Conservation (phyloP, 2,797 vertebrate species). For the Coccyzus lansbergi region DNA sequence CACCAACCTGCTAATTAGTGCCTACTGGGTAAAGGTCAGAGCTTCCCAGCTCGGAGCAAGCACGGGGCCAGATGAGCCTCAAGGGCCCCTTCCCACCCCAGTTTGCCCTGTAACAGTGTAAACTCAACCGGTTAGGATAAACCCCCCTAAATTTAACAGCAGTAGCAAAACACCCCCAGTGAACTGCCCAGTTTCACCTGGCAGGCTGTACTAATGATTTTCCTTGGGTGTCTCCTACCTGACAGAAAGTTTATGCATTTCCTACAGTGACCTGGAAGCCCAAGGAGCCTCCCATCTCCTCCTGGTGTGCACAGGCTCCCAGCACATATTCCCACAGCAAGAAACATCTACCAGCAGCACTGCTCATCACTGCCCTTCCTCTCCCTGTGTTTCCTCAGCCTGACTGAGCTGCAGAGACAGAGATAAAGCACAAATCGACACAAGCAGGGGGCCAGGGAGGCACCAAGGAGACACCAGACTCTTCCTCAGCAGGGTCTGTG, state of each 20-base stretch:
- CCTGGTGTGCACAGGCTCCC: background rate
- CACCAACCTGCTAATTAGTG: background rate
- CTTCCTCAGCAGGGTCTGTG: background rate
- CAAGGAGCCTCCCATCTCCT: background rate
- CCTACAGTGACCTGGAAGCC: background rate
- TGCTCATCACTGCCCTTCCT: background rate
- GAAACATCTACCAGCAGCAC: background rate
- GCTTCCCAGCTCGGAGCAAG: background rate
- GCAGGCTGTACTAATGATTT: background rate
- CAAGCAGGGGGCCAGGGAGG: background rate
- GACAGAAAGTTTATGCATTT: background rate
- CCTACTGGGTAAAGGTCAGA: background rate
- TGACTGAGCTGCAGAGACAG: background rate
- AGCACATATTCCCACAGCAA: background rate
- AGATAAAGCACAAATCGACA: background rate
- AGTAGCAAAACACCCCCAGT: background rate
- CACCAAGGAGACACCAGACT: background rate
- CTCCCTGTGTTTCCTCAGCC: background rate
- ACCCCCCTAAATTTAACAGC: fast-evolving
- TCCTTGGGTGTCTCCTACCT: background rate
- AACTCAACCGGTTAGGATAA: background rate
- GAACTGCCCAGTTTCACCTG: fast-evolving
- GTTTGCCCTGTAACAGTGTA: background rate
- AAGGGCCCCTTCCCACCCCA: background rate
- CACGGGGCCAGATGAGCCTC: background rate